These are phyloP conservation scores for Eutolmus rufibarbis DNA, from an alignment of 2,888 invertebrate species.

Conservation along the genomic window DNA sequence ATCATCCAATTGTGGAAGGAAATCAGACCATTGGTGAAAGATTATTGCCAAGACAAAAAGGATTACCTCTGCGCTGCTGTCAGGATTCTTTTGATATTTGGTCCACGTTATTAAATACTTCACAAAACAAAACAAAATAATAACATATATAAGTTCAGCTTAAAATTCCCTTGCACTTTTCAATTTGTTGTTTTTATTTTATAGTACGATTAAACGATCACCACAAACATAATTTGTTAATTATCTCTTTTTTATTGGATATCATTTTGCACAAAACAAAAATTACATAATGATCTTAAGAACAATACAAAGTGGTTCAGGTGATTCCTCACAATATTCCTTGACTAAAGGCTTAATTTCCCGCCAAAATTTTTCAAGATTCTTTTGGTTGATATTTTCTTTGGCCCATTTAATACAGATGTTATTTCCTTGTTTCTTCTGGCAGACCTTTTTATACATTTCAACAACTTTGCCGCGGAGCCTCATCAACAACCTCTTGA, in stretches of 20 bases:
- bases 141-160: background rate
- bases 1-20: background rate
- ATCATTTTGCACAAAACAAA: background rate
- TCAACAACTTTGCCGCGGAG: background rate
- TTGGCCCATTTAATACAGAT: background rate
- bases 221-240: too few relatives aligned
- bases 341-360: background rate
- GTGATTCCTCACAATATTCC: background rate
- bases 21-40: background rate
- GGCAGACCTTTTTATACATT: background rate
- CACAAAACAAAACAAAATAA: background rate
- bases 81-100: background rate
- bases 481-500: background rate
- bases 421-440: background rate
- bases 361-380: background rate
- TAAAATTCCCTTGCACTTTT: background rate
- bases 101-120: background rate
- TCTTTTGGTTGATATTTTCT: background rate
- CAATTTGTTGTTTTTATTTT: background rate
- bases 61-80: background rate
- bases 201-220: too few relatives aligned
- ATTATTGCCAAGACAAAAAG: background rate
- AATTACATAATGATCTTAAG: background rate
- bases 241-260: background rate
- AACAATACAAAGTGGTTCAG: background rate